phyloP scores from a whole-genome alignment of 2,113 vertebrate genomes.

The Urocynchramus pylzowi region DNA sequence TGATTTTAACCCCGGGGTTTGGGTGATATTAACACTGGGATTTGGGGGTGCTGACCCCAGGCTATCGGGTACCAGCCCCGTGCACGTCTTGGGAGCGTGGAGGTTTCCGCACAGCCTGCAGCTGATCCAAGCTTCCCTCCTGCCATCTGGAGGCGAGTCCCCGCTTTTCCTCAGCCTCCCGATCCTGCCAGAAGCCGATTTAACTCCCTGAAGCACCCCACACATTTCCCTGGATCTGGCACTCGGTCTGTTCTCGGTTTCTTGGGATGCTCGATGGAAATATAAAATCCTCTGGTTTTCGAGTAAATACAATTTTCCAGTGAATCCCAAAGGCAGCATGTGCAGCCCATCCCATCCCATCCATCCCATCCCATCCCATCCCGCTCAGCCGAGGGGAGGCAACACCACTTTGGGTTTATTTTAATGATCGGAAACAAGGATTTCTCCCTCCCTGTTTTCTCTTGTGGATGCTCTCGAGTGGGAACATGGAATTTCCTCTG shows the following conservation, averaged over 20 bases:
- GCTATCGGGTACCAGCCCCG: not conserved
- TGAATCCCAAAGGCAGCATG: not conserved
- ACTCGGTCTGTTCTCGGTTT: fast-evolving
- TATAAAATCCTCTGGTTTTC: fast-evolving
- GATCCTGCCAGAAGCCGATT: fast-evolving
- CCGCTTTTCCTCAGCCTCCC: not conserved
- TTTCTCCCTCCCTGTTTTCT: not conserved
- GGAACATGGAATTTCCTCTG: constrained; percentile 30
- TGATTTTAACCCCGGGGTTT: no score
- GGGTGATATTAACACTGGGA: no score
- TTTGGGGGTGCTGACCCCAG: not conserved
- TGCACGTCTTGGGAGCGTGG: fast-evolving
- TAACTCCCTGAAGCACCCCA: not conserved
- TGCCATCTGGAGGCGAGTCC: not conserved
- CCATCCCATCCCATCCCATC: not conserved
- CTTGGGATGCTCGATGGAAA: not conserved
- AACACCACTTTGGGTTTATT: not conserved
- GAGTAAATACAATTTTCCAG: not conserved
- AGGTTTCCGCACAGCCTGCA: fast-evolving
- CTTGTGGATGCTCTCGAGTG: not conserved
- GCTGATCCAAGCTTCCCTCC: not conserved
- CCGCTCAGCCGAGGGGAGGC: not conserved
- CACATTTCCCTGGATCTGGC: fast-evolving
- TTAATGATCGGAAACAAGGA: not conserved
- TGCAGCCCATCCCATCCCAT: not conserved